Evolutionary conservation across 2,113 vertebrate genomes (phyloP).

Genomic region (Chamaea fasciata): DNA sequence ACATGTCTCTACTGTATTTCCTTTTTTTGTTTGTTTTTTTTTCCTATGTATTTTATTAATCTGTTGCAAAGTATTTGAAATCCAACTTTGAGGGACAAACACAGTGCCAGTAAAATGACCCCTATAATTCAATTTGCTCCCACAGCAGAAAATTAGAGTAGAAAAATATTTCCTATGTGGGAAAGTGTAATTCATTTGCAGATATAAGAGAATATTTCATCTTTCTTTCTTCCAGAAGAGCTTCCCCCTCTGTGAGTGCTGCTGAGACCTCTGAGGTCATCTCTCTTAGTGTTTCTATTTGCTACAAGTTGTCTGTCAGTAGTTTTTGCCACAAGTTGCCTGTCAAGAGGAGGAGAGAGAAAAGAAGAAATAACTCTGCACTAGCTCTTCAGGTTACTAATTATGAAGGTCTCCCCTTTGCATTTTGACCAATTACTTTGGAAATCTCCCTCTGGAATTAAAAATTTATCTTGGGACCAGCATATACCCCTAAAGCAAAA

Average conservation of each 20-base stretch:
- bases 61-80: not conserved
- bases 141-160: not conserved
- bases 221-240: not conserved
- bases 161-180: not conserved
- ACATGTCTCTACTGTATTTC: not conserved
- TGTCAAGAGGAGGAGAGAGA: not conserved
- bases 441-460: not conserved
- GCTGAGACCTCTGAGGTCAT: not conserved
- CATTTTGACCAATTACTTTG: not conserved
- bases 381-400: not conserved
- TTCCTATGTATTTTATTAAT: not conserved
- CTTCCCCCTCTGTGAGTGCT: not conserved
- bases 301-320: not conserved
- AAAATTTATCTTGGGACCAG: not conserved
- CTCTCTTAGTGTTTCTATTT: not conserved
- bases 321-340: not conserved
- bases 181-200: not conserved
- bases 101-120: not conserved
- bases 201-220: not conserved
- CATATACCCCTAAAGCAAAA: not conserved
- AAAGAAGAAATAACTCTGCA: not conserved
- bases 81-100: not conserved
- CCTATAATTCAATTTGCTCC: not conserved
- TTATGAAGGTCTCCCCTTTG: not conserved
- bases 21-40: not conserved